Evolutionary conservation across 2,797 vertebrate genomes (phyloP), one percentile per base, ranked within the genome.

Genomic region (Melanotaenia boesemani): DNA sequence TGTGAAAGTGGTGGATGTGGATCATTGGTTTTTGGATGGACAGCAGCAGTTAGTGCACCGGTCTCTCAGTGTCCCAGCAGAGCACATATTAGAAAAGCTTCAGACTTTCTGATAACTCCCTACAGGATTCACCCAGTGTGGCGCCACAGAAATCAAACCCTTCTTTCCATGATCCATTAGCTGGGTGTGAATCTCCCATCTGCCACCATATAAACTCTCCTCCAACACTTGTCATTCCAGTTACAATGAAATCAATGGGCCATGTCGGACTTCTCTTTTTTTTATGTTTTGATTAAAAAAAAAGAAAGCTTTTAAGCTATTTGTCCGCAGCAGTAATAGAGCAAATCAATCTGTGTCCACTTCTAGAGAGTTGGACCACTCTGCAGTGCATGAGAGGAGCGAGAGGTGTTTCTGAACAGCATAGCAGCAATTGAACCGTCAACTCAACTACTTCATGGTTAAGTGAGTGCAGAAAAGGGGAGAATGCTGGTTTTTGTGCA

Each of bases 341-440:
- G 69, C 60, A 79, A 88, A 90, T 91, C 82, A 87, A 86, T 92
- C 88, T 77, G 63, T 55, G 81, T 72, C 83, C 75, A 88, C 80
- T 88, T 90, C 69, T 36, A 28, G 55, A 80, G 71, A 81, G 82
- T 61, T 76, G 61, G 68, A 69, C 79, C 74, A 77, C 74, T 88
- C 58, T 36, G 65, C 20, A 62, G 66, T 56, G 80, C 41, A 78
- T 37, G 62, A 81, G 76, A 67, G 64, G 32, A 78, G 72, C 22
- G 72, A 63, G 72, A 77, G 67, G 68, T 46, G 37, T 70, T 72
- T 79, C 80, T 81, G 73, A 70, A 86, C 4, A 61, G 62, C 63
- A 76, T 16, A 73, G 72, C 78, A 72, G 75, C 83, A 85, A 93
- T 90, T 93, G 89, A 94, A 89, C 86, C 83, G 91, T 91, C 93